These are phyloP conservation scores for Mormyrus iriodes DNA, from an alignment of 2,113 vertebrate species.

Conservation along the genomic window DNA sequence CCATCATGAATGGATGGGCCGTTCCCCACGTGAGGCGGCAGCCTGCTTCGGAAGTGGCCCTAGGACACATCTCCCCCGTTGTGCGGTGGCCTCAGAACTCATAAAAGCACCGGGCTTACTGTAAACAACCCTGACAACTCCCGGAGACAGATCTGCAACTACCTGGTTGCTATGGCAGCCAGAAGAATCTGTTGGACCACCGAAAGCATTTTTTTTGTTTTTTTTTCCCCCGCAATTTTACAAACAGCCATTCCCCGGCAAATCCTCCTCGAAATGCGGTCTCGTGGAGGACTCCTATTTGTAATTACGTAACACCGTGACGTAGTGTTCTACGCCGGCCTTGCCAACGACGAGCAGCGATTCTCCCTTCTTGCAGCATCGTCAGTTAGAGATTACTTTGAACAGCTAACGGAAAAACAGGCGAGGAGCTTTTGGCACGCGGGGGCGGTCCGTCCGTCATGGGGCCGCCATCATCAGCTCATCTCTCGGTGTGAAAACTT, in stretches of 20 bases:
- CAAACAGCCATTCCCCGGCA: not conserved
- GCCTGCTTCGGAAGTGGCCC: not conserved
- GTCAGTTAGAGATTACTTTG: not conserved
- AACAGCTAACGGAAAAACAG: not conserved
- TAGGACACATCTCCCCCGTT: not conserved
- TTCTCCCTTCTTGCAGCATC: not conserved
- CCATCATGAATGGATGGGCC: not conserved
- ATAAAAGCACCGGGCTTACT: not conserved
- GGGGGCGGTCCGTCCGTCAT: no score
- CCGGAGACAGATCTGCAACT: not conserved
- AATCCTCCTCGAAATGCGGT: not conserved
- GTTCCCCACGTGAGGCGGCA: no score
- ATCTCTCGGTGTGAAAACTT: conserved; percentile 3
- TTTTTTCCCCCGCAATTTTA: not conserved
- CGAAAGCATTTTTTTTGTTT: not conserved
- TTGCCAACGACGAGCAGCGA: no score
- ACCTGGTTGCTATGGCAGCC: conserved; percentile 9
- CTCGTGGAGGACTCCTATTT: not conserved
- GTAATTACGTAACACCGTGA: not conserved
- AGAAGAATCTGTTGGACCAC: conserved; percentile 1
- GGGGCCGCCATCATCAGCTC: not conserved
- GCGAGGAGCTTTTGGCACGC: not conserved
- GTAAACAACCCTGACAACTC: conserved; percentile 6
- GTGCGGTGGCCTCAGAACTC: not conserved
- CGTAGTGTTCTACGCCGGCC: no score